Percentiles rank a stretch among this genome's conserved stretches.
Conservation (phyloP, 1,140 invertebrate species). For the Vanessa atalanta region DNA sequence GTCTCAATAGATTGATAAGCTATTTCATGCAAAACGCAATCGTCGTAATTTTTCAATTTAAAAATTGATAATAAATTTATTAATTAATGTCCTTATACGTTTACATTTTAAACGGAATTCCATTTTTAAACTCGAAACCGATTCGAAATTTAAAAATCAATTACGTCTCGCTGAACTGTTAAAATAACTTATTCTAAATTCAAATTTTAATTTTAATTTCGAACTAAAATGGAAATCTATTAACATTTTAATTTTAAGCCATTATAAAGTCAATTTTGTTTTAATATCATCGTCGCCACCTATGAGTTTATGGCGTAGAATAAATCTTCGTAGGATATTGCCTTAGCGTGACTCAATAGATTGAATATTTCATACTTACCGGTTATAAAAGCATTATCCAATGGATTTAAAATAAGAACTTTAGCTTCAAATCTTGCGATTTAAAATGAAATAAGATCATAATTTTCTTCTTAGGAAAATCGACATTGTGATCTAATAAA, state of each 20-base stretch:
- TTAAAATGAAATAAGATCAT: neutral
- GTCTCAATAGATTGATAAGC: too few species aligned
- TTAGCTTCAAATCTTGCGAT: neutral
- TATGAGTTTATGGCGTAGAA: neutral
- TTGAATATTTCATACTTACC: conserved; percentile 8
- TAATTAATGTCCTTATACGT: too few species aligned
- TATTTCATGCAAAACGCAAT: too few species aligned
- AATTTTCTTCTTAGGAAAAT: neutral
- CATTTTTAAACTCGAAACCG: neutral
- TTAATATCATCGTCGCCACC: neutral
- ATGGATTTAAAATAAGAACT: neutral
- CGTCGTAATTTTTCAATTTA: too few species aligned
- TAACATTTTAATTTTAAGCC: conserved; percentile 3
- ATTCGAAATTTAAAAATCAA: neutral
- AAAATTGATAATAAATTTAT: too few species aligned
- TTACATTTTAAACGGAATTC: neutral
- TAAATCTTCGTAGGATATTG: conserved; percentile 1
- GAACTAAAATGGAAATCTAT: neutral
- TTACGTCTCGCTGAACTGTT: neutral
- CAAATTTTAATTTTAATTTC: conserved; percentile 8
- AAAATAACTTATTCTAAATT: neutral
- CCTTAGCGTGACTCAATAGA: neutral
- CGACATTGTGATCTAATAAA: too few species aligned
- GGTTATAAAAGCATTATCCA: neutral
- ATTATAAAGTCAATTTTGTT: neutral